These are phyloP conservation scores for Prionace glauca DNA, from an alignment of 2,797 vertebrate genomes.

Conservation along the genomic window DNA sequence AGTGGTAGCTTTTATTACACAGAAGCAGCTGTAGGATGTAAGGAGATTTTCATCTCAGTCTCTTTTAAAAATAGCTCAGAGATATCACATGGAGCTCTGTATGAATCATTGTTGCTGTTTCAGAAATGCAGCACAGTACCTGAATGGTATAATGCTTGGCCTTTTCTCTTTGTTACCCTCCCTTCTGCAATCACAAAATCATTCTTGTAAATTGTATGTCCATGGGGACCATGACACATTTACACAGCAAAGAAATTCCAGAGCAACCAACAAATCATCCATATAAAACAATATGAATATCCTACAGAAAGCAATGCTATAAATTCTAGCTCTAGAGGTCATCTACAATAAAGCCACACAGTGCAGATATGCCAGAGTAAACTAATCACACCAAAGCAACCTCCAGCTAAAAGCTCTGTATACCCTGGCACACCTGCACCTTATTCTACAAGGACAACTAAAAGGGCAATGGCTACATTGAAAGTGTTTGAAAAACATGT, in stretches of 20 bases:
- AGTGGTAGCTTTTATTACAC: background rate
- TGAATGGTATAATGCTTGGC: conserved; percentile 46
- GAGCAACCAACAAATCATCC: background rate
- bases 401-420: background rate
- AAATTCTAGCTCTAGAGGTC: background rate
- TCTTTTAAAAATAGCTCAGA: background rate
- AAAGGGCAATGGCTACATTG: background rate
- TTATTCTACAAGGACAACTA: background rate
- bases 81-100: background rate
- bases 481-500: background rate
- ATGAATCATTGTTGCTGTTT: background rate
- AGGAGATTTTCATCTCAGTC: background rate
- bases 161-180: conserved; percentile 52
- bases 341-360: conserved; percentile 5
- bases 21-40: background rate
- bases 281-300: background rate
- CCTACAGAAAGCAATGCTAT: background rate
- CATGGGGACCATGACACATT: background rate
- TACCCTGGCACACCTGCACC: background rate
- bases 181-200: conserved; percentile 52
- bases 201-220: background rate
- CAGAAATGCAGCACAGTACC: conserved; percentile 42
- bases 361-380: background rate
- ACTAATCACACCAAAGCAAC: background rate
- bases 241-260: background rate